A percentile compares a stretch with the other conserved stretches of the same genome.
Conservation (phyloP, 2,888 invertebrate species). For the Stenodera caucasica region DNA sequence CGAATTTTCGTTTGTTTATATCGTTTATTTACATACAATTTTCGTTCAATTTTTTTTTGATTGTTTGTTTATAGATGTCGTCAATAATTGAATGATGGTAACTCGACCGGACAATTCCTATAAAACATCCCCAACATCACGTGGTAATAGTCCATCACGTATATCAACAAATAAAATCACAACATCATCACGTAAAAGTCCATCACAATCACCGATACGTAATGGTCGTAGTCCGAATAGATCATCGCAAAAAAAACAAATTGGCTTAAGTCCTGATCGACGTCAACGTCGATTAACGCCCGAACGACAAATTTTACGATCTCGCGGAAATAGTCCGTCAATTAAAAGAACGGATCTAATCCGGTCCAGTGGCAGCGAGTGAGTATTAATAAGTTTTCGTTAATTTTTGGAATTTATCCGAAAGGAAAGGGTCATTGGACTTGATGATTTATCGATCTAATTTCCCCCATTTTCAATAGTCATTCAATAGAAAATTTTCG, state of each 20-base stretch:
- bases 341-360: slow-evolving; percentile 38
- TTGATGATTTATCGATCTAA: too few species aligned
- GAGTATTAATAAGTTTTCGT: slow-evolving; percentile 39
- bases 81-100: slow-evolving; percentile 39
- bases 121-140: slow-evolving; percentile 46
- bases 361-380: slow-evolving; percentile 57
- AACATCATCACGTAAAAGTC: slow-evolving; percentile 16
- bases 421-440: neutral
- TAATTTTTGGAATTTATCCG: neutral
- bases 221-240: slow-evolving; percentile 22
- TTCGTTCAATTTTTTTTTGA: neutral
- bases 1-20: too few species aligned
- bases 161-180: slow-evolving; percentile 26
- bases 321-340: slow-evolving; percentile 54
- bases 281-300: slow-evolving; percentile 27
- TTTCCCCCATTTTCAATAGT: too few species aligned
- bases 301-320: slow-evolving; percentile 29
- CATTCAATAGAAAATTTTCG: too few species aligned
- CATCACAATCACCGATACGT: slow-evolving; percentile 18
- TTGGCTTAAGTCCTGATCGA: slow-evolving; percentile 29
- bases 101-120: slow-evolving; percentile 40
- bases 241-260: slow-evolving; percentile 14
- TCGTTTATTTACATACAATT: too few species aligned
- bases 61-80: neutral
- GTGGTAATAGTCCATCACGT: slow-evolving; percentile 45